phyloP scores from a whole-genome alignment of 2,797 vertebrate species.

The Xyrichtys novacula region DNA sequence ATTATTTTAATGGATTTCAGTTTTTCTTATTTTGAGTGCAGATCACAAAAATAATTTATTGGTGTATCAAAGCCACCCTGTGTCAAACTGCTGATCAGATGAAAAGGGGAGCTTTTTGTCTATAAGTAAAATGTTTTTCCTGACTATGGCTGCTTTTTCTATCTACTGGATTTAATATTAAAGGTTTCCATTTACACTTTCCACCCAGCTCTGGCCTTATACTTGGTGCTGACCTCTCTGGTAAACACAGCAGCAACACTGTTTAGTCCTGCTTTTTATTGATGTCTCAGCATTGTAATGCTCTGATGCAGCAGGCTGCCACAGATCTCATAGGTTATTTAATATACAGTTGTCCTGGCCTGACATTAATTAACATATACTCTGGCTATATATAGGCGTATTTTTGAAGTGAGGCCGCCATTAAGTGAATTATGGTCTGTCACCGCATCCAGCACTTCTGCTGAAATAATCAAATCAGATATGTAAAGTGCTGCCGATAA shows the following conservation, averaged over 20 bases:
- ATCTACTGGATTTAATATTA: too few species aligned
- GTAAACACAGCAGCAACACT: neutral
- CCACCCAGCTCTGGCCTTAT: too few species aligned
- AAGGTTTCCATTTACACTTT: too few species aligned
- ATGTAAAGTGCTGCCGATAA: constrained; percentile 83
- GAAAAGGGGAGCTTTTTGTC: too few species aligned
- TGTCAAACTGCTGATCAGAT: too few species aligned
- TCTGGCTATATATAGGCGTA: constrained; percentile 72
- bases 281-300: constrained; percentile 45
- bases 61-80: too few species aligned
- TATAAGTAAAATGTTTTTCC: too few species aligned
- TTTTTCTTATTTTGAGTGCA: too few species aligned
- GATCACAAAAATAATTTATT: too few species aligned
- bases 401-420: constrained; percentile 61
- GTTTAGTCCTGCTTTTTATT: constrained; percentile 23
- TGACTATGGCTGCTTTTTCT: too few species aligned
- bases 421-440: constrained; percentile 84
- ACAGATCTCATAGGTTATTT: constrained; percentile 69
- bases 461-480: constrained; percentile 85
- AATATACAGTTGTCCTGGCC: constrained; percentile 55
- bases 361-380: constrained; percentile 78
- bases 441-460: constrained; percentile 77
- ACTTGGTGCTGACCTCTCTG: constrained; percentile 19
- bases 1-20: too few species aligned
- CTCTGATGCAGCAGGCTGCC: constrained; percentile 51